Evolutionary conservation across 2,888 invertebrate genomes (phyloP), one percentile per base, ranked within the genome.

Genomic region (Podabrus alpinus): DNA sequence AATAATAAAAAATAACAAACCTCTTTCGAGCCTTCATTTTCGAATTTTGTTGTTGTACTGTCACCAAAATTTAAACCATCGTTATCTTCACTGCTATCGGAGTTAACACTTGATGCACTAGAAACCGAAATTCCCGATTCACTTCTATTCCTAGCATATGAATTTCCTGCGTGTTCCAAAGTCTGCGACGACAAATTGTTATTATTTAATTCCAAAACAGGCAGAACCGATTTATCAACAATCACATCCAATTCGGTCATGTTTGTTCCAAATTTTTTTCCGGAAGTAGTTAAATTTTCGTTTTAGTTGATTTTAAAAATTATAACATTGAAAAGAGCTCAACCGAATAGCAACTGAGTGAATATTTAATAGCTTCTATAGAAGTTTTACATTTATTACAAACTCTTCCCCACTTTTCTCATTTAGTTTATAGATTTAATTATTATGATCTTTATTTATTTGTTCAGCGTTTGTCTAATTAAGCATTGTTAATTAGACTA

Each of bases 51-150:
- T 25, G 45, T 21, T n/a, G 60, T 13, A 19, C 66, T 68, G 15
- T 66, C 72, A 24, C 61, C 69, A 15, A 67, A 21, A 21, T 67
- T 70, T 1, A 74, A 66, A 9, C 75, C 70, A 66, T 81, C 81
- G 16, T 74, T 69, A 9, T 84, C 85, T 71, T 84, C 84, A 76
- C 83, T 83, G 10, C 81, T 81, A 72, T 84, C 84, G 19, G 81
- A 81, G 60, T 80, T 79, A 74, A 79, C 82, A 80, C 83, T 83
- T 69, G 83, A 82, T 24, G 80, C 81, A 79, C 83, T 85, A 19
- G 83, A 84, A 61, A 83, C 69, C 19, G 83, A 83, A 66, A 66
- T 74, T 66, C 80, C 80, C 21, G 82, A 82, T 61, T 64, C 73
- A 68, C 79, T 81, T 66, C 79, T 74, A 66, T 68, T 75, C 61